These are phyloP conservation scores for Heteronetta atricapilla DNA, from an alignment of 2,113 vertebrate genomes.

Conservation along the genomic window DNA sequence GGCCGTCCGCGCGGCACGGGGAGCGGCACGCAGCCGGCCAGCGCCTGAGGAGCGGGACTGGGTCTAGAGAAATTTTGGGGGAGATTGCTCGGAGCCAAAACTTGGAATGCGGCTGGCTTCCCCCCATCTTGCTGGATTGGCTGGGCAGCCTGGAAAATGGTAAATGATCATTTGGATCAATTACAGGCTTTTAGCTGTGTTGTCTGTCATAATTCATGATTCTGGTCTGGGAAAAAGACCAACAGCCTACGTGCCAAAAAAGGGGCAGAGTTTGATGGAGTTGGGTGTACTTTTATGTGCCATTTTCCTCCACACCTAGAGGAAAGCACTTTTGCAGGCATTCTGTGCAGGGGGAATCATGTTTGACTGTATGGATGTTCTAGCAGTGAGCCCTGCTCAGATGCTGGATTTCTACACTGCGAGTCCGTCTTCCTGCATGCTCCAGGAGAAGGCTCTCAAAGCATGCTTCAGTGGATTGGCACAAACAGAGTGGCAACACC, in stretches of 20 bases:
- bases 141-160: slow-evolving; percentile 84
- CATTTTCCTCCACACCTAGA: slow-evolving; percentile 85
- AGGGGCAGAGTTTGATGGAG: slow-evolving; percentile 96
- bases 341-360: slow-evolving; percentile 84
- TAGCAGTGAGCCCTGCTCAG: slow-evolving; percentile 88
- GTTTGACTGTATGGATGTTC: slow-evolving; percentile 96
- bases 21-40: slow-evolving; percentile 30
- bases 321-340: slow-evolving; percentile 83
- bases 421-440: slow-evolving; percentile 92
- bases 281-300: slow-evolving; percentile 87
- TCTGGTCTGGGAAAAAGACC: slow-evolving; percentile 89
- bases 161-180: slow-evolving; percentile 88
- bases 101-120: slow-evolving; percentile 75
- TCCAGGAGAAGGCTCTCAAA: slow-evolving; percentile 92
- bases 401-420: slow-evolving; percentile 91
- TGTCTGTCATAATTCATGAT: slow-evolving; percentile 92
- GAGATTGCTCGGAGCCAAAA: slow-evolving; percentile 63
- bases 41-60: slow-evolving; percentile 43
- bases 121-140: slow-evolving; percentile 80
- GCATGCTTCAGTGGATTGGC: slow-evolving; percentile 91
- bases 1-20: slow-evolving; percentile 45
- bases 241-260: slow-evolving; percentile 87
- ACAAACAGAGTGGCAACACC: slow-evolving; percentile 92
- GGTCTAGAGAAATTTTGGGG: slow-evolving; percentile 56
- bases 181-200: slow-evolving; percentile 86